Conservation (phyloP, 2,888 invertebrate species). For the Xylocampa areola region DNA sequence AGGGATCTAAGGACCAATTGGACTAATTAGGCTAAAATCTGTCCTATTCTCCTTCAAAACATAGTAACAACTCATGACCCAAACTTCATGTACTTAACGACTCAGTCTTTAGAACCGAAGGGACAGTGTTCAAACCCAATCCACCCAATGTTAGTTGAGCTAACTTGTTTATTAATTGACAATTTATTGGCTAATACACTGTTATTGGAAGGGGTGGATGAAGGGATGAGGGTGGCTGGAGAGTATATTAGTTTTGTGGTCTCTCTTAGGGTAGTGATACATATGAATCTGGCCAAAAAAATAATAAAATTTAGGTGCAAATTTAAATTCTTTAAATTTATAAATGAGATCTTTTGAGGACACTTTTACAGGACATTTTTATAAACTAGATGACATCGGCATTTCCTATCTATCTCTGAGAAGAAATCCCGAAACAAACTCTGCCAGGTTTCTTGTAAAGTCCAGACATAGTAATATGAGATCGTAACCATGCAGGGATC, state of each 20-base stretch:
- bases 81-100: slow-evolving; percentile 22
- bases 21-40: neutral
- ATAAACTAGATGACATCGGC: too few relatives aligned
- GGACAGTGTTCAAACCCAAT: slow-evolving; percentile 28
- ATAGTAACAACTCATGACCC: slow-evolving; percentile 11
- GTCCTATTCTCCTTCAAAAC: neutral
- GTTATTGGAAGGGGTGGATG: slow-evolving; percentile 49
- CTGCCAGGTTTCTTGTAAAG: too few relatives aligned
- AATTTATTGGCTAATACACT: slow-evolving; percentile 57
- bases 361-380: too few relatives aligned
- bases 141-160: slow-evolving; percentile 36
- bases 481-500: too few relatives aligned
- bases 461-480: too few relatives aligned
- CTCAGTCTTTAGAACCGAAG: slow-evolving; percentile 21
- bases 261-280: neutral
- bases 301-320: too few relatives aligned
- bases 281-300: too few relatives aligned
- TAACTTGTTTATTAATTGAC: slow-evolving; percentile 60
- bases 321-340: too few relatives aligned
- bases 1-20: too few relatives aligned
- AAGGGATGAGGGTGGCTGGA: slow-evolving; percentile 9
- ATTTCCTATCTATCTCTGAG: too few relatives aligned
- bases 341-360: too few relatives aligned
- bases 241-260: slow-evolving; percentile 1
- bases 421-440: too few relatives aligned